Base-by-base conservation (phyloP, 2,888 invertebrate genomes). In the Eupithecia insigniata region DNA sequence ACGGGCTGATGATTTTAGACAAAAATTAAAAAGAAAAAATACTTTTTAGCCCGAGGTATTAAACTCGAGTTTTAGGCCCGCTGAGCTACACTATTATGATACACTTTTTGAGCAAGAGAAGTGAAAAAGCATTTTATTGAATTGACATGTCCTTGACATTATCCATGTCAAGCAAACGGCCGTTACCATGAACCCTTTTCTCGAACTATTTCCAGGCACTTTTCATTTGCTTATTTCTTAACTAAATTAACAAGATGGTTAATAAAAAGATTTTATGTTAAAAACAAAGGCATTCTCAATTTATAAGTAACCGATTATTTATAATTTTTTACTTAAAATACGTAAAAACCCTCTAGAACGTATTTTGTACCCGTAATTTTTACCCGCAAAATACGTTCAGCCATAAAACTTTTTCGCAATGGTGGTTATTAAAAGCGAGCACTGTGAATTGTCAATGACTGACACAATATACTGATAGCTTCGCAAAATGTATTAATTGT, bases 371-470 rank as follows among this genome's bases (percentile, higher is more conserved):
- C 51, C 26, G 10, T 10, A 3, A 55, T 55, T 55, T 51, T 22
- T 46, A 51, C 16, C 22, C 22, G 46, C 46, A 22, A 26, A 55
- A 51, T 51, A 51, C 12, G 26, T 55, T 55, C 22, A 26, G 4
- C 55, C 26, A 55, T 26, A 51, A 51, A 55, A 26, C 26, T 55
- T 55, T 55, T 55, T 55, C 26, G 12, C 55, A 55, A 55, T 26
- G 82, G 83, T 73, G 80, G 76, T 84, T 80, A 86, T 87, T 82
- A 87, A 85, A 51, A 70, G 78, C 79, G 77, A 71, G 78, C 78
- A 78, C 79, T 83, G 82, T 84, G 82, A 83, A 85, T 84, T 84
- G 87, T 85, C 89, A 90, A 90, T 89, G 89, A 88, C 87, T 86
- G 83, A 84, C 83, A 78, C 84, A 80, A 75, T 60, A 51, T 82